phyloP scores from a whole-genome alignment of 1,140 invertebrate species.

The Rhysida immarginata region DNA sequence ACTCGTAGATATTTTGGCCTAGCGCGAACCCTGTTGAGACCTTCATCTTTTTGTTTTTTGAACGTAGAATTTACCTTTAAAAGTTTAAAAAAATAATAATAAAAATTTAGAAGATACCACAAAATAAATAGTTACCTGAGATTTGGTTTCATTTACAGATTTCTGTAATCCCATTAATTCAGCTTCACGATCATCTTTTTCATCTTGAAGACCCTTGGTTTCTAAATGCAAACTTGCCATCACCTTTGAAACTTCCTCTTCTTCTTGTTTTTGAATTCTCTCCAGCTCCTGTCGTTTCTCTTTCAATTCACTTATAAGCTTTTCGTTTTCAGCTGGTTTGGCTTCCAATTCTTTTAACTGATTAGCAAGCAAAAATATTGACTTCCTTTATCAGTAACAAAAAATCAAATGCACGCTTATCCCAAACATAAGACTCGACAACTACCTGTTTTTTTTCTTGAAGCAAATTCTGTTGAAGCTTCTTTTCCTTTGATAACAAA shows the following conservation, averaged over 20 bases:
- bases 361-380: neutral
- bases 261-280: slow-evolving; percentile 10
- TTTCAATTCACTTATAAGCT: neutral
- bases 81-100: too few relatives aligned
- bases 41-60: too few relatives aligned
- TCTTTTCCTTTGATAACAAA: slow-evolving; percentile 27
- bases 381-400: too few relatives aligned
- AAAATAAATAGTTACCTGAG: too few relatives aligned
- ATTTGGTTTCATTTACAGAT: slow-evolving; percentile 25
- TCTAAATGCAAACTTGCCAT: slow-evolving; percentile 12
- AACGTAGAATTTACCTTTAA: too few relatives aligned
- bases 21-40: too few relatives aligned
- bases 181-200: slow-evolving; percentile 17
- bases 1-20: too few relatives aligned
- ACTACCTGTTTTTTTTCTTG: slow-evolving; percentile 22
- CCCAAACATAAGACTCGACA: too few relatives aligned
- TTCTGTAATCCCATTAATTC: slow-evolving; percentile 21
- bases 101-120: too few relatives aligned
- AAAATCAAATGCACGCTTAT: too few relatives aligned
- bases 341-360: slow-evolving; percentile 11
- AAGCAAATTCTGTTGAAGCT: slow-evolving; percentile 27
- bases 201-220: slow-evolving; percentile 20
- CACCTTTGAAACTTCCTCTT: slow-evolving; percentile 10
- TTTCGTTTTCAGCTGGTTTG: neutral
- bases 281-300: slow-evolving; percentile 8